Percentiles rank a stretch among this genome's conserved stretches.
phyloP scores from a whole-genome alignment of 2,113 vertebrate species.

The Larimichthys polyactis region DNA sequence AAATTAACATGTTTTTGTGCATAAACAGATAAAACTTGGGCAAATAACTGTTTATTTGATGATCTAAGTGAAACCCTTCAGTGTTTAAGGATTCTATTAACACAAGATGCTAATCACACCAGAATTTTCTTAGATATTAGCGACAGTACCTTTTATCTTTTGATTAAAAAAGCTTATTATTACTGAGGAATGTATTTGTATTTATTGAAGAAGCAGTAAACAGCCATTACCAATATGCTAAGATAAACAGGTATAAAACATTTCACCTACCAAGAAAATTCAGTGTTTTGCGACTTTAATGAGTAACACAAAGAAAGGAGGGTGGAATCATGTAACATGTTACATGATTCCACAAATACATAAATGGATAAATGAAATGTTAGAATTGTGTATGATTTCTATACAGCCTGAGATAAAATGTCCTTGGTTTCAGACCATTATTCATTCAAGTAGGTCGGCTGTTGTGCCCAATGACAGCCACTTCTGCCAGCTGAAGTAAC shows the following conservation, averaged over 20 bases:
- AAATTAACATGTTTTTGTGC: not conserved
- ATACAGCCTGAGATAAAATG: not conserved
- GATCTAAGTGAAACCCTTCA: not conserved
- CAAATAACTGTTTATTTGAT: constrained; percentile 5
- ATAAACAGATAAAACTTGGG: not conserved
- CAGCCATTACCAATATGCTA: not conserved
- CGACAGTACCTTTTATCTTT: not conserved
- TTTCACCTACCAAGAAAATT: not conserved
- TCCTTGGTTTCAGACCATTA: not conserved
- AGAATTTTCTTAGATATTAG: not conserved
- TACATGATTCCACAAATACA: not conserved
- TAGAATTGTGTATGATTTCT: not conserved
- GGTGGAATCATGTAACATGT: not conserved
- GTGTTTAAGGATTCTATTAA: constrained; percentile 9
- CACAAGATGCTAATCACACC: constrained; percentile 2
- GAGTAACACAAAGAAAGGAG: not conserved
- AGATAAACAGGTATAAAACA: not conserved
- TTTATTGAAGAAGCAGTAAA: not conserved
- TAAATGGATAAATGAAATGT: too few species aligned
- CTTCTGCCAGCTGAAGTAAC: not conserved
- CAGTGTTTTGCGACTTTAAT: not conserved
- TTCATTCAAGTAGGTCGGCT: not conserved
- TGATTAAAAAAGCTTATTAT: too few species aligned
- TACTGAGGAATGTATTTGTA: too few species aligned
- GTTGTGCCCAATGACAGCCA: not conserved